phyloP scores from a whole-genome alignment of 2,888 invertebrate species.

The Bursaphelenchus okinawaensis region DNA sequence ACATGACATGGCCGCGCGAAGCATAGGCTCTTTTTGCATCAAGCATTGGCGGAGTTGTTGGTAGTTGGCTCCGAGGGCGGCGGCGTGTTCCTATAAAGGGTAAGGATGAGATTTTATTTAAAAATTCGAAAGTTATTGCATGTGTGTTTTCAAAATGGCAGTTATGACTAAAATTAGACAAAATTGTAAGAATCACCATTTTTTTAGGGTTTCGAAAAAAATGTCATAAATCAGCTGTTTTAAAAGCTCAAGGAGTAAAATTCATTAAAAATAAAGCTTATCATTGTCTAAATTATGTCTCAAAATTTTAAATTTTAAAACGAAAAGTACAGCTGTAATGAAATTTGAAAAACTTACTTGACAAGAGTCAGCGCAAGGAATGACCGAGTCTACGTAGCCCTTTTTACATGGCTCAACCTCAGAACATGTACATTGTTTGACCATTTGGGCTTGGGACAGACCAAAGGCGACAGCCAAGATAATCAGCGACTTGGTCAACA shows the following conservation, averaged over 20 bases:
- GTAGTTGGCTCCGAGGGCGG: constrained; percentile 46
- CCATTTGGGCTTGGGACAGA: constrained; percentile 2
- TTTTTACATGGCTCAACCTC: constrained; percentile 40
- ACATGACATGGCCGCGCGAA: constrained; percentile 38
- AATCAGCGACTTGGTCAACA: background rate
- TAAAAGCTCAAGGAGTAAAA: background rate
- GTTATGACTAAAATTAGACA: background rate
- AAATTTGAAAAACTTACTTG: constrained; percentile 24
- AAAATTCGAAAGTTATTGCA: background rate
- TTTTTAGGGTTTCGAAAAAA: background rate
- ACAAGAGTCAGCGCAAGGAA: constrained; percentile 49
- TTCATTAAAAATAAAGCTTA: background rate
- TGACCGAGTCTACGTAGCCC: constrained; percentile 29
- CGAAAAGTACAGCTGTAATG: background rate
- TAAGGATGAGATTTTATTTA: background rate
- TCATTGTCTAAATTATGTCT: background rate
- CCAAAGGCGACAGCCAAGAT: background rate
- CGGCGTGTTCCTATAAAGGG: constrained; percentile 38
- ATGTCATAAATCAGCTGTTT: background rate
- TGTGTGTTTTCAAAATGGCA: background rate
- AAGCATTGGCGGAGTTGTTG: constrained; percentile 39
- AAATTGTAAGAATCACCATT: background rate
- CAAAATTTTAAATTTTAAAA: background rate
- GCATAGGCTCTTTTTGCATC: constrained; percentile 32
- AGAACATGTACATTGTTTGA: constrained; percentile 45